Base-by-base conservation (phyloP, 2,888 invertebrate genomes). In the Temnothorax ravouxi region DNA sequence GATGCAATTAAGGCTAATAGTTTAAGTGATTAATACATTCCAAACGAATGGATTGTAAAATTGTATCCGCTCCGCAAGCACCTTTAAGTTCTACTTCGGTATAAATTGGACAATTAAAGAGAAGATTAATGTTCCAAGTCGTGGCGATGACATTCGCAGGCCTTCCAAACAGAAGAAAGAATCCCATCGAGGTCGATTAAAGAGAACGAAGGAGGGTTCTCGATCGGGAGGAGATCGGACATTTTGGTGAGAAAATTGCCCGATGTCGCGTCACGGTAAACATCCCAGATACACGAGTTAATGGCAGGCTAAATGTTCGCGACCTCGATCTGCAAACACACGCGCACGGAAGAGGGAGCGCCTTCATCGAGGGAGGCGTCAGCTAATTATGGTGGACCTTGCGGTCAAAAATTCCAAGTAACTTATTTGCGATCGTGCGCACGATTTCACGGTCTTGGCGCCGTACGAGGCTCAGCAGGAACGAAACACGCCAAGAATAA, bases 101-200 rank as follows among this genome's bases (percentile, higher is more conserved):
- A 44, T 74, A 88, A 87, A 88, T 85, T 88, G 87, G 71, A 85
- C 83, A 76, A 88, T 87, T 86, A 83, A 62, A 66, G 62, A 50
- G 84, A 84, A 86, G 84, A 59, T 84, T 77, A 71, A 86, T 85
- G 87, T 79, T 82, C 61, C 82, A 62, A 69, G 72, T 72, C 84
- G 64, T 18, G 41, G 54, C 47, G 44, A n/a, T n/a, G n/a, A 66
- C 69, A 34, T 21, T 52, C 64, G 6, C 52, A n/a, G 64, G 6
- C 64, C 41, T 5, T 25, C 21, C 15, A 64, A 44, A 54, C 9
- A 50, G 79, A 38, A 67, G 66, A 83, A 56, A 54, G 56, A 84
- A 83, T 84, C 84, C 61, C 64, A 74, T 64, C 79, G 82, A 64
- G 11, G 25, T 25, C 41, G 44, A 75, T 59, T 38, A 67, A 50